phyloP scores from a whole-genome alignment of 2,797 vertebrate genomes.

The Gymnoscopelus microlampas region DNA sequence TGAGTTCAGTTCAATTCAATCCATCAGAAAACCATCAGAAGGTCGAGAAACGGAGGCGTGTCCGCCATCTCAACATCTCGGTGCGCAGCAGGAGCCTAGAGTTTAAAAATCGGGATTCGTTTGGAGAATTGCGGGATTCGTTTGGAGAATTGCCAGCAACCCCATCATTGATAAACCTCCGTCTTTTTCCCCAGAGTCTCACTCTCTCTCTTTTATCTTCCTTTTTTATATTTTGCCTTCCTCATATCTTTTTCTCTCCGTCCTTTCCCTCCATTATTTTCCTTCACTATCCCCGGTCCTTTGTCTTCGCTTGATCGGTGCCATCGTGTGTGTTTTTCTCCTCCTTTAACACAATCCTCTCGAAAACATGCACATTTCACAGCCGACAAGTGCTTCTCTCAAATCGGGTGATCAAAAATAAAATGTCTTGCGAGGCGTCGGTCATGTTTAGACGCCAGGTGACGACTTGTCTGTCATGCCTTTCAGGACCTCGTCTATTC shows the following conservation, averaged over 20 bases:
- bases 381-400: constrained; percentile 87
- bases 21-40: constrained; percentile 76
- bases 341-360: constrained; percentile 79
- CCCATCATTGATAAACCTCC: constrained; percentile 79
- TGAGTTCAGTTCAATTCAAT: constrained; percentile 74
- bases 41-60: constrained; percentile 73
- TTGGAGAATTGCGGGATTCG: constrained; percentile 78
- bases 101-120: constrained; percentile 80
- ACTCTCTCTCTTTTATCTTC: constrained; percentile 36
- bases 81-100: constrained; percentile 68
- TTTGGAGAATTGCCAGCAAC: constrained; percentile 89
- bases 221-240: not conserved
- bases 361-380: constrained; percentile 84
- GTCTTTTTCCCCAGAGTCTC: constrained; percentile 70
- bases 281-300: constrained; percentile 23
- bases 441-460: constrained; percentile 91
- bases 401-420: constrained; percentile 86
- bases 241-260: constrained; percentile 42
- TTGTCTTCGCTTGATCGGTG: constrained; percentile 65
- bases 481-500: constrained; percentile 99
- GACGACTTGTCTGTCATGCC: constrained; percentile 98
- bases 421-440: constrained; percentile 84
- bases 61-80: constrained; percentile 75
- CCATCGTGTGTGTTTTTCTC: constrained; percentile 62
- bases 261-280: constrained; percentile 40